phyloP scores from a whole-genome alignment of 2,888 invertebrate genomes.

The Eretmocerus hayati region DNA sequence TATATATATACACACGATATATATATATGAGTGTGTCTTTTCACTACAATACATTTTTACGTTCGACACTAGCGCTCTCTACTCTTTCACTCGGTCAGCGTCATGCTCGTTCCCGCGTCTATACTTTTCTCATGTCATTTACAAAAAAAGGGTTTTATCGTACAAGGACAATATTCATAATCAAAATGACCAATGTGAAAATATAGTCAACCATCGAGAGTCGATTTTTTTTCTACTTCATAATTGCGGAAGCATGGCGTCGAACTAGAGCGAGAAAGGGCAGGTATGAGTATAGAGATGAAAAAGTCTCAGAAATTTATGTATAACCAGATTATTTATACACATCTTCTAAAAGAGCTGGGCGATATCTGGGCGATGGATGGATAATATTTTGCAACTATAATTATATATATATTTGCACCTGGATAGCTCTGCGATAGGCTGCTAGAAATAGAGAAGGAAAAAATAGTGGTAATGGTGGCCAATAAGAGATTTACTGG shows the following conservation, averaged over 20 bases:
- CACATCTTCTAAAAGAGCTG: slow-evolving; percentile 19
- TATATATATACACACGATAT: no score
- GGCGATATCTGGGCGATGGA: slow-evolving; percentile 38
- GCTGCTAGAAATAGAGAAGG: slow-evolving; percentile 48
- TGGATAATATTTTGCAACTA: slow-evolving; percentile 42
- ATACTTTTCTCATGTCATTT: background rate
- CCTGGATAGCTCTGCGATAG: slow-evolving; percentile 48
- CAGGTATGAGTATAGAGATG: background rate
- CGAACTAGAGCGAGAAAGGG: no score
- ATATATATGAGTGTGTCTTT: slow-evolving; percentile 30
- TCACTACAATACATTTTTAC: slow-evolving; percentile 33
- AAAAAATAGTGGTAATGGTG: slow-evolving; percentile 47
- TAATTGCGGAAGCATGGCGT: no score
- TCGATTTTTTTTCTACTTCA: no score
- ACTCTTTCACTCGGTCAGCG: slow-evolving; percentile 22
- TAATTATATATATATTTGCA: slow-evolving; percentile 44
- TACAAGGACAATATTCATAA: no score
- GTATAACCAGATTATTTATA: slow-evolving; percentile 23
- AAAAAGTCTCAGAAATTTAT: slow-evolving; percentile 18
- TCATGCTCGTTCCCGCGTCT: background rate
- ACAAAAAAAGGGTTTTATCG: no score
- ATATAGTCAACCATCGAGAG: no score
- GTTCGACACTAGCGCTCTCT: slow-evolving; percentile 29
- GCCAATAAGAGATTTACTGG: slow-evolving; percentile 44
- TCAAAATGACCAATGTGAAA: no score